Percentiles rank a stretch among this genome's conserved stretches.
Conservation (phyloP, 2,888 invertebrate species). For the Sinelater perroti region DNA sequence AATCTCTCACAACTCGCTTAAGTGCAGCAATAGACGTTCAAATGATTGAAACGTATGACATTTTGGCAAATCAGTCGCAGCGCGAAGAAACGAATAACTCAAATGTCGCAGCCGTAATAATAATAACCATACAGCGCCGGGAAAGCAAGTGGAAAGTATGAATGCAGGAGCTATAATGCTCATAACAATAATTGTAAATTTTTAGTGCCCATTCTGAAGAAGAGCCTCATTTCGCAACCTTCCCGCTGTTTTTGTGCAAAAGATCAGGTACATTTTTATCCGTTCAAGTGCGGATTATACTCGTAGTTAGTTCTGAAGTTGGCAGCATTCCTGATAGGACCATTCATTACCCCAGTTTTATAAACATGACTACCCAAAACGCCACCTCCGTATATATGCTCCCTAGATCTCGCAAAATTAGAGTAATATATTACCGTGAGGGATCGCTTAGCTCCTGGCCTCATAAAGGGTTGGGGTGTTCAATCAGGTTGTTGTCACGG, state of each 20-base stretch:
- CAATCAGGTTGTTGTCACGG: constrained; percentile 40
- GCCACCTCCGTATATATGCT: constrained; percentile 29
- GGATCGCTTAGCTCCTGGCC: constrained; percentile 35
- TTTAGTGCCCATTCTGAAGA: constrained; percentile 31
- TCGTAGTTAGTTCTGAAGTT: constrained; percentile 33
- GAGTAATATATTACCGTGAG: constrained; percentile 35
- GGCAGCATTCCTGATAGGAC: constrained; percentile 37
- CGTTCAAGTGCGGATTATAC: constrained; percentile 34
- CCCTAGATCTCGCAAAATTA: constrained; percentile 34
- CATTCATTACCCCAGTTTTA: constrained; percentile 37
- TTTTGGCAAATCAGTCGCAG: constrained; percentile 7
- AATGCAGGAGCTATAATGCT: constrained; percentile 28
- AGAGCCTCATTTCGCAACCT: constrained; percentile 21
- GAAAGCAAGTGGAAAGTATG: constrained; percentile 26
- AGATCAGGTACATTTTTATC: constrained; percentile 36
- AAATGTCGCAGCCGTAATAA: constrained; percentile 27
- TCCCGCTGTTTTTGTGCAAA: constrained; percentile 29
- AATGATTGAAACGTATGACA: background rate
- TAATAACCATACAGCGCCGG: constrained; percentile 25
- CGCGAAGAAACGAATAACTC: constrained; percentile 17
- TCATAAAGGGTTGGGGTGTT: constrained; percentile 34
- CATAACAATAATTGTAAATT: constrained; percentile 39
- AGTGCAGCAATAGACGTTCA: no score
- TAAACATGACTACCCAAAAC: constrained; percentile 37
- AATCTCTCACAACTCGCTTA: no score